Conservation (phyloP, 2,888 invertebrate species). For the Lepetodrilus schrolli region DNA sequence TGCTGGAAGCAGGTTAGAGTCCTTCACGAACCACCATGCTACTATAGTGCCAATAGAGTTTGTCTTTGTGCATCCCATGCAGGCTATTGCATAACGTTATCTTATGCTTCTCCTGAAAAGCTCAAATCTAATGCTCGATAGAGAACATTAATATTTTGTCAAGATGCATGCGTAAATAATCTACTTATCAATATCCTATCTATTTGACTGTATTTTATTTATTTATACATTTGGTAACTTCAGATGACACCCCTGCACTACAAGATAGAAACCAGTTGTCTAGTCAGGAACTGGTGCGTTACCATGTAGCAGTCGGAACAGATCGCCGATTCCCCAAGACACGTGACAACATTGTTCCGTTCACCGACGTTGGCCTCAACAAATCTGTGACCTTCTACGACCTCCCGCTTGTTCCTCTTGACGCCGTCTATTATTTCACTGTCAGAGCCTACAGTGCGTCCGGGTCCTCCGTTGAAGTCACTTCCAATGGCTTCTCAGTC, state of each 20-base stretch:
- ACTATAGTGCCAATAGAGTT: too few species aligned
- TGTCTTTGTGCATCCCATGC: too few species aligned
- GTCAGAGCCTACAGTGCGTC: constrained; percentile 53
- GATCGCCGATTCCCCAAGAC: constrained; percentile 55
- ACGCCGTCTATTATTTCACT: constrained; percentile 55
- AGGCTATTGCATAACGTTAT: too few species aligned
- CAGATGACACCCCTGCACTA: constrained; percentile 47
- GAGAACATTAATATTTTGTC: too few species aligned
- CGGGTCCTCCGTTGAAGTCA: constrained; percentile 46
- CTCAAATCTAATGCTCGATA: too few species aligned
- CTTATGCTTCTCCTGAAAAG: too few species aligned
- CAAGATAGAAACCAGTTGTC: constrained; percentile 33
- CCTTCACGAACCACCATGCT: too few species aligned
- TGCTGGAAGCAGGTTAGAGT: constrained; percentile 43
- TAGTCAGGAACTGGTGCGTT: constrained; percentile 49
- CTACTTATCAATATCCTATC: too few species aligned
- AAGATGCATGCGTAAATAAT: too few species aligned
- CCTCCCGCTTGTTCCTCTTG: constrained; percentile 44
- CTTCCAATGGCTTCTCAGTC: constrained; percentile 56
- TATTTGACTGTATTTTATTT: too few species aligned
- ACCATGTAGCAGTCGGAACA: constrained; percentile 58
- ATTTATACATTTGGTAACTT: constrained; percentile 1
- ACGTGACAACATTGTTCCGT: constrained; percentile 54
- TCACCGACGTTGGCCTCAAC: constrained; percentile 52
- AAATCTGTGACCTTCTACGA: constrained; percentile 51